Base-by-base conservation (phyloP, 2,113 vertebrate species). In the Eupsittula cactorum region DNA sequence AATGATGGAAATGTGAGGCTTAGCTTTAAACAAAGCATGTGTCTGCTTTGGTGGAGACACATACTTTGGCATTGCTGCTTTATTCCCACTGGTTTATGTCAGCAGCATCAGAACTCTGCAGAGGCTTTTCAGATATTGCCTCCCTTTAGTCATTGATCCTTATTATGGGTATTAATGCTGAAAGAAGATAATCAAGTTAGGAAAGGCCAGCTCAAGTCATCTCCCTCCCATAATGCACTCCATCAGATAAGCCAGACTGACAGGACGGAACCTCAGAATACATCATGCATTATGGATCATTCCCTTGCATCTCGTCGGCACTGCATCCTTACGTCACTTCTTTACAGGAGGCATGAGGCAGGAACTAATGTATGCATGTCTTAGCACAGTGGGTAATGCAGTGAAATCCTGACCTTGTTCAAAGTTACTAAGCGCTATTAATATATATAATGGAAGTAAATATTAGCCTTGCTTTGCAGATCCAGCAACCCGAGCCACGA, bases 341-440 rank as follows among this genome's bases (percentile, higher is more conserved):
- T 82, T 94, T 33, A 35, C 65, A 82, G 91, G 63, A 96, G 93
- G 77, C 75, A 89, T 19, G 44, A 95, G 65, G 74, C 75, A 90
- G 78, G 77, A 84, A 82, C 78, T 96, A 95, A 97, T 96, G 7
- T 94, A 96, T 95, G 95, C 92, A 1, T 18, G 84, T 85, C 89
- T 95, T 94, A 90, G 96, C 94, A 95, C 91, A 95, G 52, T 6
- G 46, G 37, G 84, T 90, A 90, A 94, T 52, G 91, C 90, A 95
- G 81, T 0, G 24, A 86, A 94, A 91, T 50, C 93, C 90, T 95
- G 95, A 97, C 95, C 96, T 96, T 96, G 93, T 85, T 87, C 94
- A 95, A 96, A 97, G 94, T 94, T 91, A 96, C 90, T 91, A 96
- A 96, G 93, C 87, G 82, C 94, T 95, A 96, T 96, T 95, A 96